A percentile compares a stretch with the other conserved stretches of the same genome.
phyloP scores from a whole-genome alignment of 92 coral and sea anemone genomes.

The Pocillopora meandrina region DNA sequence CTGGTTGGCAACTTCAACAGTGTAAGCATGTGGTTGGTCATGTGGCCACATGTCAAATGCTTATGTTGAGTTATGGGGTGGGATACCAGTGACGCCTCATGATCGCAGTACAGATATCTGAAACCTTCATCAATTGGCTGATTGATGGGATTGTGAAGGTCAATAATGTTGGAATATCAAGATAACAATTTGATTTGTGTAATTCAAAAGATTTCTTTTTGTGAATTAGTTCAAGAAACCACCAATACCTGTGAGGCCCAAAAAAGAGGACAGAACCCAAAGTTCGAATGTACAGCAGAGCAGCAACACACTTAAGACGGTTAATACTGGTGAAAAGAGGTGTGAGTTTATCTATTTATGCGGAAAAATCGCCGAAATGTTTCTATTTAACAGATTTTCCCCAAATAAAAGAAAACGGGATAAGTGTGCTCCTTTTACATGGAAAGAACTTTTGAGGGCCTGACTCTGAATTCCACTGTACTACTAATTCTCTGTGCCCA shows the following conservation, averaged over 20 bases:
- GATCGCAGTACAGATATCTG: constrained; percentile 50
- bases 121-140: constrained; percentile 16
- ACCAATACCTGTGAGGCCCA: constrained; percentile 23
- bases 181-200: neutral
- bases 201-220: neutral
- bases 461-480: too few species aligned
- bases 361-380: too few species aligned
- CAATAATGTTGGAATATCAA: too few species aligned
- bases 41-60: constrained; percentile 35
- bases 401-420: too few species aligned
- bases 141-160: neutral
- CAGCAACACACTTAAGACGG: neutral
- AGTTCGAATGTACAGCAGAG: neutral
- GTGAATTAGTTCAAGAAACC: constrained; percentile 57
- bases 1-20: constrained; percentile 19
- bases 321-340: constrained; percentile 8
- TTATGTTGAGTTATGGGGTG: constrained; percentile 21
- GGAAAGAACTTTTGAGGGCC: too few species aligned
- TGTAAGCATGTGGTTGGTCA: constrained; percentile 21
- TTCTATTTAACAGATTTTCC: too few species aligned
- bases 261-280: constrained; percentile 6
- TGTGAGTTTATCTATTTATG: neutral
- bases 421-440: too few species aligned
- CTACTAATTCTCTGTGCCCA: too few species aligned
- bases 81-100: constrained; percentile 24